Base-by-base conservation (phyloP, 2,888 invertebrate genomes). In the Toxonevra muliebris region DNA sequence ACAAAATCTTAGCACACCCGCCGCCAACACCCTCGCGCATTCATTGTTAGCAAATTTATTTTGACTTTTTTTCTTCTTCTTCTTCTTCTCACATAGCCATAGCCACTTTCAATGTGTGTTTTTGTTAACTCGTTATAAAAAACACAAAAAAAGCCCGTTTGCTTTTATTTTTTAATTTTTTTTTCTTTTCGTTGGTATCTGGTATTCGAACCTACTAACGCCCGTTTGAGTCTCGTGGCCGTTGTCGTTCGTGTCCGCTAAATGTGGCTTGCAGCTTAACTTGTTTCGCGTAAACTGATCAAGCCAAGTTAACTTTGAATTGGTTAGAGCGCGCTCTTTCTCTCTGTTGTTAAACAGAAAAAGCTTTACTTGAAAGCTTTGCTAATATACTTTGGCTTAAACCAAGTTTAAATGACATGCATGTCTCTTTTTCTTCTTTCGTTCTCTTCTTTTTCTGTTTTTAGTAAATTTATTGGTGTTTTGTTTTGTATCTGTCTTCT, bases 251-350 rank as follows among this genome's bases (percentile, higher is more conserved):
- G 13, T 48, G 20, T 72, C 71, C 74, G 73, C 68, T 69, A 58
- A 69, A 54, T 69, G 65, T 71, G 74, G 65, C 74, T 74, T 69
- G 17, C 70, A 70, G 55, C 73, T 66, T 66, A 58, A 71, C 66
- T 69, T 65, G 62, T 68, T 73, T 66, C 66, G 45, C 68, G 69
- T 67, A 69, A 72, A 74, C 74, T 74, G 71, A 73, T 54, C 58
- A 57, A n/a, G 48, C 64, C 50, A 9, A 45, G 54, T 12, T 63
- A 68, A 55, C 65, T 68, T 66, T 41, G 45, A 41, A 43, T 48
- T 30, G 54, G 45, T 43, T 17, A 50, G 52, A 60, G 52, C 43
- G 50, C 60, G 52, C 17, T 4, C 30, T 30, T 7, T 30, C 30
- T 30, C 30, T 30, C 30, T 7, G 3, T 30, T 30, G 30, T 2